Conservation (phyloP, 2,113 vertebrate genomes). For the Arvicanthis niloticus region DNA sequence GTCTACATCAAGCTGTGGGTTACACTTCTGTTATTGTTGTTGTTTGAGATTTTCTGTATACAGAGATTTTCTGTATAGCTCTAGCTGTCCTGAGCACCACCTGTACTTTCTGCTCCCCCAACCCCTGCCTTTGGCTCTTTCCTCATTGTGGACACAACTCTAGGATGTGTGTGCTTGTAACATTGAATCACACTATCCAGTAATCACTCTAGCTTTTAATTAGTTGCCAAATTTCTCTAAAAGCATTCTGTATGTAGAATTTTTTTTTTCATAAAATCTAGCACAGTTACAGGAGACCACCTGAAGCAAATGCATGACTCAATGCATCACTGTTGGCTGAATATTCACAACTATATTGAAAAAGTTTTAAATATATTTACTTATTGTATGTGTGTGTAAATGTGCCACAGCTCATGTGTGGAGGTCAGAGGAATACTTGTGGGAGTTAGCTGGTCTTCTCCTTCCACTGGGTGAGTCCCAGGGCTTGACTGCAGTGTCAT, state of each 20-base stretch:
- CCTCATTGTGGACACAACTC: neutral
- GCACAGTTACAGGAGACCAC: neutral
- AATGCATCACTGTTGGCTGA: neutral
- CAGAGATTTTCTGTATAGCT: neutral
- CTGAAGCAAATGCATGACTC: neutral
- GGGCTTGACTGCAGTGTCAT: neutral
- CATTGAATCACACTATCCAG: neutral
- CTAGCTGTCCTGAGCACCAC: neutral
- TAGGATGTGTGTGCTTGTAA: neutral
- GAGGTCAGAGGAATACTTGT: neutral
- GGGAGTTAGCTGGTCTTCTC: neutral
- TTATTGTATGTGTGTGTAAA: neutral
- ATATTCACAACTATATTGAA: neutral
- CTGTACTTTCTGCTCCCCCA: neutral
- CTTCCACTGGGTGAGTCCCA: no score
- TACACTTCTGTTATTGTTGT: neutral
- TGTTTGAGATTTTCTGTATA: no score
- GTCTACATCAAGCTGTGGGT: neutral
- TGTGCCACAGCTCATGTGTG: neutral
- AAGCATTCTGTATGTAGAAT: neutral
- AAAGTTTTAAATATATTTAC: neutral
- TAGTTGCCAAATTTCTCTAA: slow-evolving; percentile 20
- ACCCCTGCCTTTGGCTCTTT: neutral
- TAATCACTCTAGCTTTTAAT: neutral
- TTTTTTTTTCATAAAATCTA: neutral